A percentile compares a stretch with the other conserved stretches of the same genome.
Conservation (phyloP, 2,888 invertebrate genomes). For the Zootermopsis nevadensis region DNA sequence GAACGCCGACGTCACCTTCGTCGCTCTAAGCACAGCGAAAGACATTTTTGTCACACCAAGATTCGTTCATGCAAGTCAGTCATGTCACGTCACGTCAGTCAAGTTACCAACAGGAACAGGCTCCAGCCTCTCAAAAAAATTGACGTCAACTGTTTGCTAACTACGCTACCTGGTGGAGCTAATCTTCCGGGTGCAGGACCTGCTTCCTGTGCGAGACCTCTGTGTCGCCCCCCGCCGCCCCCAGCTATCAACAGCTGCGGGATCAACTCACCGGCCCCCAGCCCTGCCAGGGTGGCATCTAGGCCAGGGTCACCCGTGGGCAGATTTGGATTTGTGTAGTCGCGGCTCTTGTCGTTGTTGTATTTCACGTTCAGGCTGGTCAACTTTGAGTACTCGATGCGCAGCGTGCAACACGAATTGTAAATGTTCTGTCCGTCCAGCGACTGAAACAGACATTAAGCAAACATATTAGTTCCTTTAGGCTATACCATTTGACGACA, state of each 20-base stretch:
- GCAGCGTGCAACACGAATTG: constrained; percentile 98
- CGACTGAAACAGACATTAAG: constrained; percentile 69
- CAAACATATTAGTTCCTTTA: constrained; percentile 11
- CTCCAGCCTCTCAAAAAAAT: neutral
- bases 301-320: constrained; percentile 89
- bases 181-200: constrained; percentile 46
- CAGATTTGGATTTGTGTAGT: constrained; percentile 98
- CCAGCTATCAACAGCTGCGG: constrained; percentile 66
- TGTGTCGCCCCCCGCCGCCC: constrained; percentile 54
- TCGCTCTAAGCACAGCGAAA: too few species aligned
- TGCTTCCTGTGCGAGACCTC: constrained; percentile 49
- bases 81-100: neutral
- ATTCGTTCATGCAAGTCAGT: too few species aligned
- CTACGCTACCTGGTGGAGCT: constrained; percentile 50
- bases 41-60: too few species aligned
- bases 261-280: constrained; percentile 69
- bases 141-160: neutral
- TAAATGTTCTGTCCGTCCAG: constrained; percentile 99
- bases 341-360: constrained; percentile 99
- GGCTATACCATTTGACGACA: neutral
- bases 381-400: constrained; percentile 99
- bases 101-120: constrained; percentile 8
- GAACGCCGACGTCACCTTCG: too few species aligned
- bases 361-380: constrained; percentile 98
- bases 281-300: constrained; percentile 68